Evolutionary conservation across 2,113 vertebrate species (phyloP).

Genomic region (Paracanthobrama guichenoti): DNA sequence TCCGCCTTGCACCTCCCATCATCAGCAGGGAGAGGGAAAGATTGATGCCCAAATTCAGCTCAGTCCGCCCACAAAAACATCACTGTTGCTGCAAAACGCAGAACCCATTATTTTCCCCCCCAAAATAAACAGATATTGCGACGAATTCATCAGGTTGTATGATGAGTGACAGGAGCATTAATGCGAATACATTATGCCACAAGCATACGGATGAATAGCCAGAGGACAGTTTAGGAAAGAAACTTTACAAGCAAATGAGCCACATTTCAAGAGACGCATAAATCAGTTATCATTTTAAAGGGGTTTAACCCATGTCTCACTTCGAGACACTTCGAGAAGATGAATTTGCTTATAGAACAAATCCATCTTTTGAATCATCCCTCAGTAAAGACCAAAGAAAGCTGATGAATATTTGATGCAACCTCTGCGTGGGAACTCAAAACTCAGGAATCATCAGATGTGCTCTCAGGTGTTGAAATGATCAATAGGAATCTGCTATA

Average conservation of each 20-base stretch:
- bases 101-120: slow-evolving; percentile 62
- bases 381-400: slow-evolving; percentile 35
- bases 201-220: background rate
- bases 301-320: slow-evolving; percentile 8
- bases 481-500: slow-evolving; percentile 17
- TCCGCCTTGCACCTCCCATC: slow-evolving; percentile 69
- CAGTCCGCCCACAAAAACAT: slow-evolving; percentile 65
- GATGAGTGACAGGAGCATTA: slow-evolving; percentile 42
- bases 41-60: slow-evolving; percentile 71
- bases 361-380: slow-evolving; percentile 28
- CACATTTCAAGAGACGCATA: slow-evolving; percentile 17
- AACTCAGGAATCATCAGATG: slow-evolving; percentile 11
- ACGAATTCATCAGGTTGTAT: slow-evolving; percentile 57
- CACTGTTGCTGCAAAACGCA: slow-evolving; percentile 67
- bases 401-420: slow-evolving; percentile 48
- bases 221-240: background rate
- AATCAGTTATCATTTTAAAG: slow-evolving; percentile 6
- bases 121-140: slow-evolving; percentile 63
- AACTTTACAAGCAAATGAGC: slow-evolving; percentile 8
- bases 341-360: slow-evolving; percentile 36
- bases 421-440: slow-evolving; percentile 32
- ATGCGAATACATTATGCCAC: slow-evolving; percentile 16
- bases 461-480: slow-evolving; percentile 27
- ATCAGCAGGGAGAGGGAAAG: slow-evolving; percentile 58
- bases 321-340: slow-evolving; percentile 10